Percentiles rank a stretch among this genome's conserved stretches.
Evolutionary conservation across 2,797 vertebrate genomes (phyloP).

Genomic region (Coregonus ussuriensis): DNA sequence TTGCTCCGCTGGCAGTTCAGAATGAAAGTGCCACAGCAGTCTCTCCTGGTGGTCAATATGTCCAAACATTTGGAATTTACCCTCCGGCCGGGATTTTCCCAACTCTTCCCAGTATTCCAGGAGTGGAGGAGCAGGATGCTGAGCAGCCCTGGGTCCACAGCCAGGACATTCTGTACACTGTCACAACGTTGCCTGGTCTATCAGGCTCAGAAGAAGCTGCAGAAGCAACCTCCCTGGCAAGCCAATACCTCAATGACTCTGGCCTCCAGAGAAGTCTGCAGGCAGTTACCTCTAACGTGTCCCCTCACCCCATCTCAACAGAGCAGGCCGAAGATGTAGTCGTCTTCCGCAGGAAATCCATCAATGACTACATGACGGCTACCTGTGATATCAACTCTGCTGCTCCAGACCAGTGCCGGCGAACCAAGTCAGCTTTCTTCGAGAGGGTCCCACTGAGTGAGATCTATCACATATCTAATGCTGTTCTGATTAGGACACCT

Average conservation of each 20-base stretch:
- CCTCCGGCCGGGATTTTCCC: not conserved
- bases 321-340: not conserved
- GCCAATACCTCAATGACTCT: not conserved
- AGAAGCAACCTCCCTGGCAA: not conserved
- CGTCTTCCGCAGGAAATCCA: not conserved
- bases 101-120: not conserved
- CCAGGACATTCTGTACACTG: slow-evolving; percentile 1
- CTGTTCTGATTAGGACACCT: slow-evolving; percentile 9
- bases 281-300: not conserved
- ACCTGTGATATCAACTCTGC: not conserved
- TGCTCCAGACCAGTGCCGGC: not conserved
- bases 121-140: not conserved
- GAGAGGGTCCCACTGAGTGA: slow-evolving; percentile 5
- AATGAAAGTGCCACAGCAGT: not conserved
- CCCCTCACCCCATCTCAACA: not conserved
- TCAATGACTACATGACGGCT: not conserved
- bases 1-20: not conserved
- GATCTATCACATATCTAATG: not conserved
- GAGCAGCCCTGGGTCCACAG: not conserved
- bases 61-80: not conserved
- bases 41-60: not conserved
- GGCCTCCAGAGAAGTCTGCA: not conserved
- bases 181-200: not conserved
- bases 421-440: not conserved
- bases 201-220: not conserved